Conservation (phyloP, 2,888 invertebrate genomes). For the Lysandra bellargus region DNA sequence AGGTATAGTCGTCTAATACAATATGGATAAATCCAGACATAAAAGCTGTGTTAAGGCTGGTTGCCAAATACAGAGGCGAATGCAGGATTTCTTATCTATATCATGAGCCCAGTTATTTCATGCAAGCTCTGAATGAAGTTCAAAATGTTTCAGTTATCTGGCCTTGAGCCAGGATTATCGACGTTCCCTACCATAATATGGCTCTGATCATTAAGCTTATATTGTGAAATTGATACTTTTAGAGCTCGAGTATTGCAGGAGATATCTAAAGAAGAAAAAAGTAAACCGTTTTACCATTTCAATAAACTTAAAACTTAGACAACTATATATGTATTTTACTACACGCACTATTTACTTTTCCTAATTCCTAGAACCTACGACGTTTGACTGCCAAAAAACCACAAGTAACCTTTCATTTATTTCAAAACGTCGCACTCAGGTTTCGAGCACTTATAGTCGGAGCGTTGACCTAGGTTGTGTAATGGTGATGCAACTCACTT, state of each 20-base stretch:
- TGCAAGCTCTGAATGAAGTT: neutral
- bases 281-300: too few relatives aligned
- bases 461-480: constrained; percentile 2
- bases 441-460: neutral
- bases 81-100: neutral
- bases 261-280: too few relatives aligned
- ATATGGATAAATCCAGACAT: neutral
- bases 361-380: neutral
- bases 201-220: neutral
- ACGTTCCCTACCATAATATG: neutral
- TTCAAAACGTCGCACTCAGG: neutral
- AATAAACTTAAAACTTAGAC: neutral
- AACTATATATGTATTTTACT: neutral
- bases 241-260: neutral
- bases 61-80: neutral
- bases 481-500: constrained; percentile 66
- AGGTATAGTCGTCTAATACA: neutral
- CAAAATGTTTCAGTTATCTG: neutral
- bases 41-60: neutral
- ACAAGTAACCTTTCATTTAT: neutral
- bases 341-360: neutral
- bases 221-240: neutral
- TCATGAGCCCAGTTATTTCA: neutral
- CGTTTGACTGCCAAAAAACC: neutral
- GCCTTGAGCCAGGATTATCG: neutral